phyloP scores from a whole-genome alignment of 1,140 invertebrate species.

The Drosophila navojoa region DNA sequence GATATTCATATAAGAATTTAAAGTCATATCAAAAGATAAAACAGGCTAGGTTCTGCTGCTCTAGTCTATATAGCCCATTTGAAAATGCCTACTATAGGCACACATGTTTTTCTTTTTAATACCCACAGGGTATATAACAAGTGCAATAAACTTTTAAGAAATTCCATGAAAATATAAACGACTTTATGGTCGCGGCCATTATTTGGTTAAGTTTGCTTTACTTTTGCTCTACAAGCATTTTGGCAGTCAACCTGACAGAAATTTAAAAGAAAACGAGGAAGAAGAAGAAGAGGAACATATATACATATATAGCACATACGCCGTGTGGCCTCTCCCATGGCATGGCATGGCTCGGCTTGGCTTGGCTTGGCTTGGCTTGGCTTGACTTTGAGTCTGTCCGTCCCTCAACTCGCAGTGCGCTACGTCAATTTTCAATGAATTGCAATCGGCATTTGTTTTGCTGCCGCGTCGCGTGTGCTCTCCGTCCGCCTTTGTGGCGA shows the following conservation, averaged over 20 bases:
- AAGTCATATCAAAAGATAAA: no score
- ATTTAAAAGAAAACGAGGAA: background rate
- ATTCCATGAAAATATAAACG: conserved; percentile 71
- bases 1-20: no score
- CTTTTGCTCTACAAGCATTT: conserved; percentile 27
- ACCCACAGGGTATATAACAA: conserved; percentile 38
- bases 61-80: no score
- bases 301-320: conserved; percentile 52
- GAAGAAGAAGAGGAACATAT: no score
- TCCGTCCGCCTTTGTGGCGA: conserved; percentile 30
- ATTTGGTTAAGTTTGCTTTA: conserved; percentile 39
- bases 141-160: conserved; percentile 73
- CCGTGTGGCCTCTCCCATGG: conserved; percentile 66
- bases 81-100: no score
- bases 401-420: conserved; percentile 61
- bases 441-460: conserved; percentile 59
- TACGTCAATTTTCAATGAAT: conserved; percentile 60
- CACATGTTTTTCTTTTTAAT: background rate
- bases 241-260: conserved; percentile 20
- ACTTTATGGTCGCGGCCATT: conserved; percentile 52
- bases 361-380: conserved; percentile 14
- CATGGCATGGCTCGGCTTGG: conserved; percentile 20
- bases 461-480: conserved; percentile 8
- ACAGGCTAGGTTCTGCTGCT: no score
- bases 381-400: conserved; percentile 60